Evolutionary conservation across 2,888 invertebrate species (phyloP), one percentile per base, ranked within the genome.

Genomic region (Apodemia duryi): DNA sequence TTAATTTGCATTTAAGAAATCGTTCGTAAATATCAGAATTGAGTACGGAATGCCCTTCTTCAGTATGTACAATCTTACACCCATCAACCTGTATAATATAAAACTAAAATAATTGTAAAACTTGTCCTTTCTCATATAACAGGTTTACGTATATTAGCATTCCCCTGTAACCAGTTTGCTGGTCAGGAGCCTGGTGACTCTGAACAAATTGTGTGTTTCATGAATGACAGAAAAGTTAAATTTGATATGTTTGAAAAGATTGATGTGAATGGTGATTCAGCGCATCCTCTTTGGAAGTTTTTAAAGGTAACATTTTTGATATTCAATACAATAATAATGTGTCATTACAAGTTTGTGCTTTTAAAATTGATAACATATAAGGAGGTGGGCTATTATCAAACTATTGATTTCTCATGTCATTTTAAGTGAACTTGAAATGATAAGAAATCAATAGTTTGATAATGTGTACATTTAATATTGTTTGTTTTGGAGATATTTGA

Each of bases 151-250:
- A 96, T 98, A 74, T 91, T 97, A 68, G 97, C 95, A 1, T 98
- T 98, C 82, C 97, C 97, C 0, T 97, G 97, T 86, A 97, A 97
- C 82, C 97, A 97, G 81, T 97, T 97, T 77, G 94, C 93, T 35
- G 94, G 94, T 0, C 94, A 95, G 77, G 95, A 95, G 75, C 95
- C 95, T 0, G 95, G 95, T 0, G 86, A 85, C 67, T 75, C 93
- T 28, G 94, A 94, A 9, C 93, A 94, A 49, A 94, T 95, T 73
- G 94, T 94, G 62, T 93, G 93, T 73, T 95, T 94, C 75, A 91
- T 93, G 10, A 83, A 92, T 28, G 93, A 92, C 6, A 92, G 93
- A 57, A 94, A 94, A 78, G 95, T 94, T 7, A 93, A 94, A 70
- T 95, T 95, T 80, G 95, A 95, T 74, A 79, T 95, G 76, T 95